Evolutionary conservation across 2,888 invertebrate species (phyloP).

Genomic region (Eupithecia vulgata): DNA sequence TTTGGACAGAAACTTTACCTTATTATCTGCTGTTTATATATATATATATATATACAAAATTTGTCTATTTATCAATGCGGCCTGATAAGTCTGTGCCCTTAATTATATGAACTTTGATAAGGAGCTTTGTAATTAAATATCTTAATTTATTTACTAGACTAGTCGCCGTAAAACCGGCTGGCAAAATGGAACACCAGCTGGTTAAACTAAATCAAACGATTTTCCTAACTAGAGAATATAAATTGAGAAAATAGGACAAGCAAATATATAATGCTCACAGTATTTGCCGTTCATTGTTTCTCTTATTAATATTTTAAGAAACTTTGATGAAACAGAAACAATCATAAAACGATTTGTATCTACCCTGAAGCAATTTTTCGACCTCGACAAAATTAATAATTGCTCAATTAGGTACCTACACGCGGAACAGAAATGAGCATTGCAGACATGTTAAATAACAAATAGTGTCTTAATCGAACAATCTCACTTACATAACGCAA

Average conservation of each 20-base stretch:
- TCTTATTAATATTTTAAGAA: background rate
- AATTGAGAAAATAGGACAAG: background rate
- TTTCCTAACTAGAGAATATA: background rate
- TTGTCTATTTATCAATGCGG: conserved; percentile 22
- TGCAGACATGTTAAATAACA: conserved; percentile 46
- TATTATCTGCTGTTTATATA: conserved; percentile 10
- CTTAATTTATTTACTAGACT: conserved; percentile 46
- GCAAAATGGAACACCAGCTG: conserved; percentile 17
- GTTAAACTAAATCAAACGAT: background rate
- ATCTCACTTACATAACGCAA: conserved; percentile 47
- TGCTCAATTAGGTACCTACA: conserved; percentile 43
- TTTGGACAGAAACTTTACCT: background rate
- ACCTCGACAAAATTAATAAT: conserved; percentile 41
- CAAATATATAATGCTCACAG: too few relatives aligned
- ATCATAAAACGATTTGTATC: conserved; percentile 24
- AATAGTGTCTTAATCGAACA: conserved; percentile 54
- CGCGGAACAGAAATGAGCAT: conserved; percentile 38
- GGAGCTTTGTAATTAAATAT: conserved; percentile 64
- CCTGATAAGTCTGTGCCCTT: conserved; percentile 37
- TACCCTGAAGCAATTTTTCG: conserved; percentile 31
- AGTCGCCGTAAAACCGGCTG: conserved; percentile 11
- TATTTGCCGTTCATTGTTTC: conserved; percentile 8
- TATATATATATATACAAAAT: too few relatives aligned
- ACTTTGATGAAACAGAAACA: conserved; percentile 24
- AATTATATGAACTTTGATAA: conserved; percentile 67